These are phyloP conservation scores for Mastomys natalensis DNA, from an alignment of 2,113 vertebrate genomes.

Conservation along the genomic window DNA sequence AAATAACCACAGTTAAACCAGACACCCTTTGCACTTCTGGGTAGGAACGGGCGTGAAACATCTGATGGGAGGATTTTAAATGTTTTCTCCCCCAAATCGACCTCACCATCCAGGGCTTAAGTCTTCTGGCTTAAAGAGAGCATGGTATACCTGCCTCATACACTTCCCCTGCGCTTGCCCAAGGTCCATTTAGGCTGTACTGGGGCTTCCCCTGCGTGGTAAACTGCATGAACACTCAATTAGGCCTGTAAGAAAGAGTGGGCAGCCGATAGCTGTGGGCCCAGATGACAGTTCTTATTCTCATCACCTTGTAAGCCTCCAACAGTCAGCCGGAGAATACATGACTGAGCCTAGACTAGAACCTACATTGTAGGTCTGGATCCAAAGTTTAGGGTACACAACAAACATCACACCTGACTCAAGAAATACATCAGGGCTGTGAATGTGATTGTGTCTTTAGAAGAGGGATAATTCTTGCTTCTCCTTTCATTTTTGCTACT, in stretches of 20 bases:
- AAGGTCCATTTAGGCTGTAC: neutral
- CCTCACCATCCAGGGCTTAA: slow-evolving; percentile 53
- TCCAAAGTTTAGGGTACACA: neutral
- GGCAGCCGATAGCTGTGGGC: neutral
- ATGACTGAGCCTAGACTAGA: neutral
- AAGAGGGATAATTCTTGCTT: neutral
- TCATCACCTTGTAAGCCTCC: neutral
- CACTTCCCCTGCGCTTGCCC: too few species aligned
- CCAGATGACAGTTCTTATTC: neutral
- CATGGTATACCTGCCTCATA: neutral
- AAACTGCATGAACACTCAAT: neutral
- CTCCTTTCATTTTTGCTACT: neutral
- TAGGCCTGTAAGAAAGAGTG: neutral
- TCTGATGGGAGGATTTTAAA: slow-evolving; percentile 69
- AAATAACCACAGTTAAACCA: slow-evolving; percentile 82
- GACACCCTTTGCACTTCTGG: slow-evolving; percentile 60
- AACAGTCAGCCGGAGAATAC: neutral
- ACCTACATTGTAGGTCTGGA: neutral
- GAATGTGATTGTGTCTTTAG: neutral
- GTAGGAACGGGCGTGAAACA: slow-evolving; percentile 63
- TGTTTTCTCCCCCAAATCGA: slow-evolving; percentile 44
- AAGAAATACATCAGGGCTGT: neutral
- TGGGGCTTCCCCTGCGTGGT: neutral
- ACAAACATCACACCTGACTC: neutral
- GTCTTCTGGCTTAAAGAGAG: neutral